Percentiles rank a stretch among this genome's conserved stretches.
Conservation (phyloP, 2,797 vertebrate genomes). For the Lacerta agilis region DNA sequence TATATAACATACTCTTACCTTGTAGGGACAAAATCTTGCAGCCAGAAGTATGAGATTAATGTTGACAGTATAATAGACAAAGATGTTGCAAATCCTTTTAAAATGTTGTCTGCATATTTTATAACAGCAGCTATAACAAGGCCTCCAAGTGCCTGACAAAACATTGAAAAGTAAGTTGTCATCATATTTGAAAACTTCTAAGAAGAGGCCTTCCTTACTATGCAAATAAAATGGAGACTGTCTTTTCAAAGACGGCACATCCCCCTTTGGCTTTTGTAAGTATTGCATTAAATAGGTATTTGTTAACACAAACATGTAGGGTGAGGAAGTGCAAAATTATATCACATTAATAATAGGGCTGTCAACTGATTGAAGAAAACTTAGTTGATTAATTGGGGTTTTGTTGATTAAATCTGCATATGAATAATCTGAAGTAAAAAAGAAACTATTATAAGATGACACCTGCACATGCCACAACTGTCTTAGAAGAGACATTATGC, state of each 20-base stretch:
- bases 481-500: neutral
- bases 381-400: neutral
- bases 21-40: slow-evolving; percentile 96
- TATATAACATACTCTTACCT: slow-evolving; percentile 79
- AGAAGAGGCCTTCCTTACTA: neutral
- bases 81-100: slow-evolving; percentile 98
- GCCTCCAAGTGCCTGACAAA: slow-evolving; percentile 92
- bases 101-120: slow-evolving; percentile 99
- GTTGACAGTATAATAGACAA: slow-evolving; percentile 98
- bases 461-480: neutral
- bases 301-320: neutral
- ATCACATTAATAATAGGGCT: neutral
- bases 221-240: neutral
- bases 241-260: neutral
- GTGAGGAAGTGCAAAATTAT: neutral
- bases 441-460: neutral
- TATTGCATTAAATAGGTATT: neutral
- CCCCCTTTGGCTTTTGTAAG: neutral
- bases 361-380: neutral
- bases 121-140: slow-evolving; percentile 98
- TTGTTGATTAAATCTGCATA: neutral
- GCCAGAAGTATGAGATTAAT: slow-evolving; percentile 96
- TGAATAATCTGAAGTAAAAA: neutral
- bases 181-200: neutral
- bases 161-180: neutral